These are phyloP conservation scores for Aricia artaxerxes DNA, from an alignment of 2,888 invertebrate species.

Conservation along the genomic window DNA sequence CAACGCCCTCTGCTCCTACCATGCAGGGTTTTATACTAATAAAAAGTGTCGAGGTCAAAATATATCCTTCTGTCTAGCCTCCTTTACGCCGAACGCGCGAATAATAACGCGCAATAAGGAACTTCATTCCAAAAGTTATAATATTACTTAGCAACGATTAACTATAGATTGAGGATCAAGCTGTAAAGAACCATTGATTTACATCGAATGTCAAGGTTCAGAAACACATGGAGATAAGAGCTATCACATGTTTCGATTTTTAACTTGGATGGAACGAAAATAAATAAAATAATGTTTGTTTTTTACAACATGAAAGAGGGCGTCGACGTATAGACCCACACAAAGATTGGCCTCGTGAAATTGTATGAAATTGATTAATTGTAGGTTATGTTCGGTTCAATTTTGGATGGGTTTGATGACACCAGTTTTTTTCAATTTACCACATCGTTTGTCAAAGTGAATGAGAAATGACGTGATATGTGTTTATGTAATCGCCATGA, in stretches of 20 bases:
- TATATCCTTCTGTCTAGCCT: no score
- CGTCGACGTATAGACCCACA: slow-evolving; percentile 74
- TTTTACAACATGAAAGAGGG: slow-evolving; percentile 57
- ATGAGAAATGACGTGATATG: slow-evolving; percentile 24
- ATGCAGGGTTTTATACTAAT: no score
- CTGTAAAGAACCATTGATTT: neutral
- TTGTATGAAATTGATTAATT: slow-evolving; percentile 78
- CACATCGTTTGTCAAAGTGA: slow-evolving; percentile 53
- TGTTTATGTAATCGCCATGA: slow-evolving; percentile 24
- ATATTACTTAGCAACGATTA: no score
- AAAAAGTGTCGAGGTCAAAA: no score
- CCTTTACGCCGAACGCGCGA: no score
- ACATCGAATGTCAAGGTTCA: slow-evolving; percentile 17
- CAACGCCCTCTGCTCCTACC: no score
- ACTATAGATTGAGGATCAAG: neutral
- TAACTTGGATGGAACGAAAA: slow-evolving; percentile 56
- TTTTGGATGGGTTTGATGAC: slow-evolving; percentile 58
- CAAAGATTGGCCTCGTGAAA: slow-evolving; percentile 68
- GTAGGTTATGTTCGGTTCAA: slow-evolving; percentile 60
- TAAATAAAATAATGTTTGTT: slow-evolving; percentile 75
- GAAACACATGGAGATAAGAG: slow-evolving; percentile 2
- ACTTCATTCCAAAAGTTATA: no score
- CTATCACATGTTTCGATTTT: slow-evolving; percentile 9
- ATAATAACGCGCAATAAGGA: no score
- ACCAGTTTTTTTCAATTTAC: slow-evolving; percentile 66